phyloP scores from a whole-genome alignment of 2,113 vertebrate genomes.

The Eleginops maclovinus region DNA sequence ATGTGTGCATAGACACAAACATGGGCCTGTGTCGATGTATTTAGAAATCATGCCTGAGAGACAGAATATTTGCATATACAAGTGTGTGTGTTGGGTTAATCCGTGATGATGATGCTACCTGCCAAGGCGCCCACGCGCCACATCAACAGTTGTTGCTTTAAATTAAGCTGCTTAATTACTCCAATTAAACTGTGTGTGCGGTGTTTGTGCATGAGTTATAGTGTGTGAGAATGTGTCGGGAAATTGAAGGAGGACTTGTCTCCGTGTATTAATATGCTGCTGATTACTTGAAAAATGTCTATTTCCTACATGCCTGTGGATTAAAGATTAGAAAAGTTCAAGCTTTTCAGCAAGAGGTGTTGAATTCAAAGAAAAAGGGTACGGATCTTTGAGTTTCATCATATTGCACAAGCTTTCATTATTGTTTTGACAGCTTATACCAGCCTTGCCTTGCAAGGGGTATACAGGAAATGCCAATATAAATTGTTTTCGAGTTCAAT shows the following conservation, averaged over 20 bases:
- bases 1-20: background rate
- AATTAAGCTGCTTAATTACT: constrained; percentile 80
- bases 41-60: constrained; percentile 60
- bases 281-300: constrained; percentile 22
- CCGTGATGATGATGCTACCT: constrained; percentile 72
- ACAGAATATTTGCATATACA: constrained; percentile 64
- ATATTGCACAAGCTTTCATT: constrained; percentile 1
- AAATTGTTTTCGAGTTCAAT: background rate
- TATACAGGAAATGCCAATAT: background rate
- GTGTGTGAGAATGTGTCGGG: constrained; percentile 22
- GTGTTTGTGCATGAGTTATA: constrained; percentile 49
- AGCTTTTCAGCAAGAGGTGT: constrained; percentile 4
- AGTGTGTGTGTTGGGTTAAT: constrained; percentile 67
- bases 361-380: constrained; percentile 7
- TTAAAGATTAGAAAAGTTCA: constrained; percentile 53
- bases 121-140: constrained; percentile 71
- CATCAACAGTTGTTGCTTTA: constrained; percentile 79
- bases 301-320: constrained; percentile 34
- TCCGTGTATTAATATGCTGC: background rate
- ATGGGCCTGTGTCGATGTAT: constrained; percentile 2
- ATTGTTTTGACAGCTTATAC: background rate
- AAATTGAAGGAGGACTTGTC: constrained; percentile 13
- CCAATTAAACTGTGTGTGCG: constrained; percentile 73
- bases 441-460: background rate
- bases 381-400: background rate